phyloP scores from a whole-genome alignment of 2,113 vertebrate species.

The Polypterus bichir region DNA sequence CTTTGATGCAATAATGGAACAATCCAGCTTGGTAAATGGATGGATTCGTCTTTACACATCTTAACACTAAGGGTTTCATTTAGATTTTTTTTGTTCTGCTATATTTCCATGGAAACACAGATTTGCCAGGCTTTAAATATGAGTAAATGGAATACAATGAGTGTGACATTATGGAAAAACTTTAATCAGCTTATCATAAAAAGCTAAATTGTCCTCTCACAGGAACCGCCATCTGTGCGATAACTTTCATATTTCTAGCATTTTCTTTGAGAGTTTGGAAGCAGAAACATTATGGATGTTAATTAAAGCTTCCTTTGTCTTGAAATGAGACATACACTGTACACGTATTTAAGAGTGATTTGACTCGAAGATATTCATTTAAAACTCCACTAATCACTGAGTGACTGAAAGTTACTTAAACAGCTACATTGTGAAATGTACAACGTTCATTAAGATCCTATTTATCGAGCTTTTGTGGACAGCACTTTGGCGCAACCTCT shows the following conservation, averaged over 20 bases:
- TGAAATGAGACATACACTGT: too few species aligned
- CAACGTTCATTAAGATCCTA: too few species aligned
- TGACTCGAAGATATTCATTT: too few species aligned
- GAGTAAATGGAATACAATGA: conserved; percentile 42
- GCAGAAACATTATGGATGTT: conserved; percentile 43
- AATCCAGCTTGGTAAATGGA: neutral
- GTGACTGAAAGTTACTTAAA: too few species aligned
- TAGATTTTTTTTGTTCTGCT: conserved; percentile 19
- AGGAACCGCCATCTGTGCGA: conserved; percentile 7
- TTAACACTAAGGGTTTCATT: too few species aligned
- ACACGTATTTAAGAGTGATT: too few species aligned
- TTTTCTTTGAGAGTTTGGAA: conserved; percentile 88
- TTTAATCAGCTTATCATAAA: conserved; percentile 37
- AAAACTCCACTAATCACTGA: too few species aligned
- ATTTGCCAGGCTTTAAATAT: conserved; percentile 41
- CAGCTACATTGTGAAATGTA: too few species aligned
- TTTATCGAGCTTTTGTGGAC: too few species aligned
- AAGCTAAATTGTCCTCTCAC: conserved; percentile 4
- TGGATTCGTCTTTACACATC: too few species aligned
- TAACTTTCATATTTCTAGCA: conserved; percentile 87
- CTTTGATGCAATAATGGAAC: neutral
- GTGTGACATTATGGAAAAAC: conserved; percentile 40
- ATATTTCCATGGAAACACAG: conserved; percentile 39
- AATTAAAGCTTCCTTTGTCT: too few species aligned
- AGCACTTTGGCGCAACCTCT: too few species aligned